Conservation (phyloP, 2,113 vertebrate species). For the Nanorana parkeri region DNA sequence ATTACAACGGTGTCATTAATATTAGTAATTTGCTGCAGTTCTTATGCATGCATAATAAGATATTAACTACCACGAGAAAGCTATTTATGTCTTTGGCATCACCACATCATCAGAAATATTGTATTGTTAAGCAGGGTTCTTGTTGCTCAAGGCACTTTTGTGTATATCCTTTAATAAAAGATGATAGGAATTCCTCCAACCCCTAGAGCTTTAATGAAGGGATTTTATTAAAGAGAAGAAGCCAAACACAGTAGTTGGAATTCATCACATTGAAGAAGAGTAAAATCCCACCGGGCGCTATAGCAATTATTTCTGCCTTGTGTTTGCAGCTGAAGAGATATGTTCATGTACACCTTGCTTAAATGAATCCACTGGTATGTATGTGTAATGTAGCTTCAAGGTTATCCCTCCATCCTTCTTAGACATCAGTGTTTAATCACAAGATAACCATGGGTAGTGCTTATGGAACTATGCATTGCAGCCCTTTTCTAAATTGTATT, state of each 20-base stretch:
- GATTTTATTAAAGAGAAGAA: constrained; percentile 9
- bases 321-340: background rate
- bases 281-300: background rate
- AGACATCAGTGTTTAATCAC: background rate
- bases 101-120: background rate
- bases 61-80: background rate
- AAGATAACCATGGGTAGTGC: no score
- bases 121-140: background rate
- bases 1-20: no score
- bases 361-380: background rate
- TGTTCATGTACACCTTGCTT: background rate
- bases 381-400: background rate
- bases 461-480: no score
- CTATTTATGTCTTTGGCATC: background rate
- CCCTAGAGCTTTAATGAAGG: background rate
- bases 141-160: background rate
- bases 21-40: no score
- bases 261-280: constrained; percentile 33
- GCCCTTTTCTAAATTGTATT: no score
- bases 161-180: constrained; percentile 26
- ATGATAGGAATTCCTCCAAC: constrained; percentile 38
- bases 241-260: background rate
- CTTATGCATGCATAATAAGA: no score
- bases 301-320: constrained; percentile 9
- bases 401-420: background rate